These are phyloP conservation scores for Rhodophaea formosa DNA, from an alignment of 2,888 invertebrate genomes.

Conservation along the genomic window DNA sequence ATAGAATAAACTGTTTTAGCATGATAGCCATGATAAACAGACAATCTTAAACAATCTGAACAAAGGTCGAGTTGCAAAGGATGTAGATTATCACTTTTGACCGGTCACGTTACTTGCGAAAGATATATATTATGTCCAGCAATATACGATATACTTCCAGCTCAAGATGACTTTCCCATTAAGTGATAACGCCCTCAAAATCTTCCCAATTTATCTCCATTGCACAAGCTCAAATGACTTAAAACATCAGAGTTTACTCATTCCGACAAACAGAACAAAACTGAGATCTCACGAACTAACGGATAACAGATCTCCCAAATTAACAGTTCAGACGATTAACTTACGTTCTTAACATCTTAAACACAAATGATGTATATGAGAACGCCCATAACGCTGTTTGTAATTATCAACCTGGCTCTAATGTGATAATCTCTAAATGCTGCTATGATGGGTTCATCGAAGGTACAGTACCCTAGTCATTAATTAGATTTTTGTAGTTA, in stretches of 20 bases:
- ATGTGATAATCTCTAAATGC: slow-evolving; percentile 70
- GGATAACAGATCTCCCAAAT: slow-evolving; percentile 64
- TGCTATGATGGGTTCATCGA: slow-evolving; percentile 73
- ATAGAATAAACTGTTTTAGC: no score
- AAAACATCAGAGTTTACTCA: slow-evolving; percentile 6
- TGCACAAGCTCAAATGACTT: slow-evolving; percentile 4
- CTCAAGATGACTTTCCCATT: no score
- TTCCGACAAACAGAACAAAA: slow-evolving; percentile 33
- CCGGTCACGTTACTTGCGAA: no score
- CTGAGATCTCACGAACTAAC: slow-evolving; percentile 60
- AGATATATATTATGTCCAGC: no score
- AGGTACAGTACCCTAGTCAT: slow-evolving; percentile 47
- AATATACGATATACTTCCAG: no score
- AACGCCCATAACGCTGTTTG: slow-evolving; percentile 68
- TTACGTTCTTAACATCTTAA: slow-evolving; percentile 68
- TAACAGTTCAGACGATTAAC: slow-evolving; percentile 64
- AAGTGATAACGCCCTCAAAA: neutral
- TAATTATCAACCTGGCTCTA: slow-evolving; percentile 71
- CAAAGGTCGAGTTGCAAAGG: no score
- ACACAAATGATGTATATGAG: slow-evolving; percentile 74
- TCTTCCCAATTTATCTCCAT: neutral
- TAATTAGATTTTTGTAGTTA: slow-evolving; percentile 50
- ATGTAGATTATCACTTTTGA: no score
- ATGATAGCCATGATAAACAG: no score
- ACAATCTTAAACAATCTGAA: no score